Base-by-base conservation (phyloP, 2,113 vertebrate genomes). In the Chaetodon auriga region DNA sequence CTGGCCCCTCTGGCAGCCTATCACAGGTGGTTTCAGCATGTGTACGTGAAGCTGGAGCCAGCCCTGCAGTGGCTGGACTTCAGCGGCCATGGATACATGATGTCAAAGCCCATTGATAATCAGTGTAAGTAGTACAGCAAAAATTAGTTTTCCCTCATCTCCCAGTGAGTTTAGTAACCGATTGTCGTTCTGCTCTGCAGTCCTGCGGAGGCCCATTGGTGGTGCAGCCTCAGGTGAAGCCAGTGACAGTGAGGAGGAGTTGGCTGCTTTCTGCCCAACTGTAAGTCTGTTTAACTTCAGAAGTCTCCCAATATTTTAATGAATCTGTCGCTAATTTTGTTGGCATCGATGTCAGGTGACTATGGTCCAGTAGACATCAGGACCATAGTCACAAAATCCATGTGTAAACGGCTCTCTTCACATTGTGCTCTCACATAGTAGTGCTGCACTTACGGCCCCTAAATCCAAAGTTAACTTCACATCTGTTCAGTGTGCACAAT, bases 211-310 rank as follows among this genome's bases (percentile, higher is more conserved):
- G 89, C 91, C 96, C 23, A 89, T 96, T 0, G 88, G 77, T 7
- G 92, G 93, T 30, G 93, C 95, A 46, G 82, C 79, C 41, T 80
- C 78, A 0, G 95, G 92, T 0, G 95, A 96, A 19, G 95, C 87
- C 72, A 97, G 96, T 30, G 98, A 99, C 93, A 99, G 97, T 0
- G 98, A 99, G 84, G 98, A 99, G 86, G 98, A 99, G 86, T 93
- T 99, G 30, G 97, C 97, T 18, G 97, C 97, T 0, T 99, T 99
- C 94, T 99, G 97, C 79, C 98, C 98, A 70, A 95, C 95, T 89
- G 97, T 99, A 96, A 94, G 85, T 74, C 43, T 63, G 23, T 62
- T 57, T 11, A 7, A 46, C 41, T 55, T 66, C 63, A 6, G 5
- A 8, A 46, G 35, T 63, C 0, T 57, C 9, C 66, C 38, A 41